These are phyloP conservation scores for Panthera leo DNA, from an alignment of 2,113 vertebrate species.

Conservation along the genomic window DNA sequence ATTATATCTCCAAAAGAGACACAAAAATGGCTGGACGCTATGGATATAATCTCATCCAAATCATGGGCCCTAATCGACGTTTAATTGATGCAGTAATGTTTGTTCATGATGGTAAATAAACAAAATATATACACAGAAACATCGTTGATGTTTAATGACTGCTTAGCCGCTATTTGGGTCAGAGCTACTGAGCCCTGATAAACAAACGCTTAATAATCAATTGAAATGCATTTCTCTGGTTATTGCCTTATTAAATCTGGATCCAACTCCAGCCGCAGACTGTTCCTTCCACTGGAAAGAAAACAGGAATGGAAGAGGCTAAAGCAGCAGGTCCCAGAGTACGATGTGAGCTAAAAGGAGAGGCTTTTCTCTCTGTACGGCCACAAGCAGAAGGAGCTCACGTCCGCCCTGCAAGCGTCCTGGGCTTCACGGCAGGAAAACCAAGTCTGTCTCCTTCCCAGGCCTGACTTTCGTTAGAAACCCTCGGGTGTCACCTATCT, in stretches of 20 bases:
- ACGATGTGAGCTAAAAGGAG: background rate
- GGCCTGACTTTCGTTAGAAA: background rate
- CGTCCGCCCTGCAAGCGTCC: background rate
- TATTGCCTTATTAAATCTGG: slow-evolving; percentile 84
- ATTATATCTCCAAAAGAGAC: slow-evolving; percentile 78
- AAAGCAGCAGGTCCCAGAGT: background rate
- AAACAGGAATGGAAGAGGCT: background rate
- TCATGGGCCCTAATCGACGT: slow-evolving; percentile 81
- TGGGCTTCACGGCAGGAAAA: background rate
- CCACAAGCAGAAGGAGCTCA: background rate
- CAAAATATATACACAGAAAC: slow-evolving; percentile 84
- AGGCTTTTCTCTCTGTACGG: background rate
- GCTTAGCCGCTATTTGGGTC: slow-evolving; percentile 77
- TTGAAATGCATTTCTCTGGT: slow-evolving; percentile 83
- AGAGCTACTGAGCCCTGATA: slow-evolving; percentile 84
- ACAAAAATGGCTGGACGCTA: slow-evolving; percentile 79
- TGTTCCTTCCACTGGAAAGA: slow-evolving; percentile 15
- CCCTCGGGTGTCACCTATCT: background rate
- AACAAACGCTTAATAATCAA: slow-evolving; percentile 88
- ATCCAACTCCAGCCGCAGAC: slow-evolving; percentile 62
- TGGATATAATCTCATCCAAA: slow-evolving; percentile 78
- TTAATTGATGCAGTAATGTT: slow-evolving; percentile 86
- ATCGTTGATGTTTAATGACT: slow-evolving; percentile 83
- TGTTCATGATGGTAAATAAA: slow-evolving; percentile 84
- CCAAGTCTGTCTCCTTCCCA: background rate